Percentiles rank a stretch among this genome's conserved stretches.
These are phyloP conservation scores for Mus pahari DNA, from an alignment of 2,113 vertebrate genomes.

Conservation along the genomic window DNA sequence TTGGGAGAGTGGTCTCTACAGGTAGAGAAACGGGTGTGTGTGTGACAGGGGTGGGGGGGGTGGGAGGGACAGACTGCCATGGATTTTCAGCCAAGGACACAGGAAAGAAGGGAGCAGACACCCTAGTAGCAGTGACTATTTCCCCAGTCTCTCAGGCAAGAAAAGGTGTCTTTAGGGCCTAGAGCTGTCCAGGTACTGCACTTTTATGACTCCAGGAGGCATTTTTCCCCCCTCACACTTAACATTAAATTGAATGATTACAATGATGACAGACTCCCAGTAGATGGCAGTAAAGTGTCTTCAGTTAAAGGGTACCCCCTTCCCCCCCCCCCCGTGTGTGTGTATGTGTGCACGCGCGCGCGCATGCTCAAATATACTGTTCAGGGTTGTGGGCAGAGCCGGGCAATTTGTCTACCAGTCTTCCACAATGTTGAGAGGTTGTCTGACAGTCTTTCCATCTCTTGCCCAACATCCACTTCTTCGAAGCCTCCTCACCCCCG, in stretches of 20 bases:
- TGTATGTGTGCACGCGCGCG: not conserved
- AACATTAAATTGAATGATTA: not conserved
- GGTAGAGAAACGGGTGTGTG: not conserved
- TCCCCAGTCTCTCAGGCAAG: not conserved
- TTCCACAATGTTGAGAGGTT: not conserved
- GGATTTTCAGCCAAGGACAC: not conserved
- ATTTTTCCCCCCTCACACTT: not conserved
- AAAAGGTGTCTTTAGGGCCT: not conserved
- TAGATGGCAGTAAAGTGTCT: slow-evolving; percentile 77
- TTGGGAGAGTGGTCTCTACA: not conserved
- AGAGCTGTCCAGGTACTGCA: not conserved
- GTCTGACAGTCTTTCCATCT: not conserved
- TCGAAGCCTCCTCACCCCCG: not conserved
- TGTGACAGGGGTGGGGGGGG: no score
- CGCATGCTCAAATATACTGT: not conserved
- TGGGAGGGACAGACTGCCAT: not conserved
- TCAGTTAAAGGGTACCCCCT: not conserved
- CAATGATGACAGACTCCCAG: slow-evolving; percentile 38
- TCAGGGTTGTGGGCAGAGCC: not conserved
- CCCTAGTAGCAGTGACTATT: not conserved
- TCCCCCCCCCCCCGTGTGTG: not conserved
- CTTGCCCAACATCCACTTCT: not conserved
- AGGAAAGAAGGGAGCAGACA: not conserved
- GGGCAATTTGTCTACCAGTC: not conserved
- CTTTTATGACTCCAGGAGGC: not conserved